Percentiles rank a stretch among this genome's conserved stretches.
These are phyloP conservation scores for Strongylocentrotus purpuratus DNA, from an alignment of 35 echinoderm and acorn worm genomes.

Conservation along the genomic window DNA sequence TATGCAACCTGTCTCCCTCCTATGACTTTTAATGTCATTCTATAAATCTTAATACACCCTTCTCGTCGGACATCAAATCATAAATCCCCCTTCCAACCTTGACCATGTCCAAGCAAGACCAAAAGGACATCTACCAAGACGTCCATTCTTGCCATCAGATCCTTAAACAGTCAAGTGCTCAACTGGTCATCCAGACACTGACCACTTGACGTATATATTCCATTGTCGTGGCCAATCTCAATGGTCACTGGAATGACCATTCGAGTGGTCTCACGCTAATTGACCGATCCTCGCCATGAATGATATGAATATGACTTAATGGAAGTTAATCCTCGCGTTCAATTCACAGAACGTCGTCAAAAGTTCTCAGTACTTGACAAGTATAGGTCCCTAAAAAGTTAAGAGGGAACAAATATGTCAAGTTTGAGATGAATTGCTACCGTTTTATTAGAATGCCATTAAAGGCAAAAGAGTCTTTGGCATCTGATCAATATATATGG, in stretches of 20 bases:
- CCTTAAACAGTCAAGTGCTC: not conserved
- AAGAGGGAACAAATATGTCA: not conserved
- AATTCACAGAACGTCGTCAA: not conserved
- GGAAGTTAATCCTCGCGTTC: not conserved
- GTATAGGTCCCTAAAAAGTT: not conserved
- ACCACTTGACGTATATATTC: not conserved
- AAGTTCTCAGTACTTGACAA: not conserved
- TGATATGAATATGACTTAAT: no score
- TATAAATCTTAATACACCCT: not conserved
- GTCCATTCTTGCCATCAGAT: not conserved
- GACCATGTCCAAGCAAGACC: not conserved
- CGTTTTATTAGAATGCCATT: no score
- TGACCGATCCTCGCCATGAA: no score
- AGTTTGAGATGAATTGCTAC: no score
- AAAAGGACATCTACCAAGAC: not conserved
- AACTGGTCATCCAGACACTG: not conserved
- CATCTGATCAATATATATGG: no score
- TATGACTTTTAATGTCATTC: not conserved
- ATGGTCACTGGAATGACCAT: not conserved
- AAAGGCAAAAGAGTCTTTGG: no score
- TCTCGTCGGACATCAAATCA: not conserved
- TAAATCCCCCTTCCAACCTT: not conserved
- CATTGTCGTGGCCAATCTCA: not conserved
- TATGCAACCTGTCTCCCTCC: not conserved
- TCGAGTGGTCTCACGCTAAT: not conserved